Evolutionary conservation across 2,113 vertebrate species (phyloP).

Genomic region (Muscicapa adusta): DNA sequence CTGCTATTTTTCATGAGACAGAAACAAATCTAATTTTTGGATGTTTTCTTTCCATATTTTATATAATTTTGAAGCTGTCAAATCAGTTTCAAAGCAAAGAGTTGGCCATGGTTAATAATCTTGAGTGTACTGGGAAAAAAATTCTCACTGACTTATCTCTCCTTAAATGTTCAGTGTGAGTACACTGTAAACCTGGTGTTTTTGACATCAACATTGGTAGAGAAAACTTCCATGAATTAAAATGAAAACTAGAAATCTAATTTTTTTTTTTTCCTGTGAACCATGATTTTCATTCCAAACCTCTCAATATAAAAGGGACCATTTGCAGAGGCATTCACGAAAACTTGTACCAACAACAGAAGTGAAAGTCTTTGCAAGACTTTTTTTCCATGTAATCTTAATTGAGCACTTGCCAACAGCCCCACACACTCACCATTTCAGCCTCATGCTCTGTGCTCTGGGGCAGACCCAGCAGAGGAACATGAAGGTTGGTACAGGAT

Average conservation of each 20-base stretch:
- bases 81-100: neutral
- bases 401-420: neutral
- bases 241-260: neutral
- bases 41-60: neutral
- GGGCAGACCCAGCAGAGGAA: neutral
- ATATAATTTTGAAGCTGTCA: neutral
- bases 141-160: neutral
- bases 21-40: neutral
- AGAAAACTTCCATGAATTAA: neutral
- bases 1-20: neutral
- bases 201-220: neutral
- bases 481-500: neutral
- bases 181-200: neutral
- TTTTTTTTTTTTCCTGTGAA: neutral
- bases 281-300: neutral
- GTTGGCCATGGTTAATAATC: neutral
- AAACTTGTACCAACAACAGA: neutral
- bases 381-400: neutral
- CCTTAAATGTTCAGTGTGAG: neutral
- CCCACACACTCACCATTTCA: neutral
- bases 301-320: neutral
- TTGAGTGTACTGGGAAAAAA: neutral
- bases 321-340: neutral
- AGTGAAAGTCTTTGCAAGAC: neutral
- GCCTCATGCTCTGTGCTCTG: neutral